Evolutionary conservation across 1,140 invertebrate genomes (phyloP), one percentile per base, ranked within the genome.

Genomic region (Hyles euphorbiae): DNA sequence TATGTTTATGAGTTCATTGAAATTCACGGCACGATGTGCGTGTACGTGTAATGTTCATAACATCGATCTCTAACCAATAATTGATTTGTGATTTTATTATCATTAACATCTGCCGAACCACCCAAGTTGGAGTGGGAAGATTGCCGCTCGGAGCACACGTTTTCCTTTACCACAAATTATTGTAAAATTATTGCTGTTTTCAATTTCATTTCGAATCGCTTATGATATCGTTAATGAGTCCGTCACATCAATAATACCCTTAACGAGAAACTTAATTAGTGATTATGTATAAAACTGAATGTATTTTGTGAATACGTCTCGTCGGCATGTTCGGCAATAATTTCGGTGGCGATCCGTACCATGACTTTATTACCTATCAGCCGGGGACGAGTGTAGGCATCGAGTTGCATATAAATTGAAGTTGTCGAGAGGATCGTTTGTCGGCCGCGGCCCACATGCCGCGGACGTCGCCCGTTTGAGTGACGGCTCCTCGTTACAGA

Each of bases 401-500:
- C 63, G 63, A 65, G 70, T 72, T 78, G 72, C 70, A 77, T 72
- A 74, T 78, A 80, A 78, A 79, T 84, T 74, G 72, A 72, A 76
- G 61, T 75, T 72, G 78, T 80, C 79, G 76, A 74, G 71, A 60
- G 70, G 64, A 67, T 68, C 50, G 66, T 48, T 11, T 34, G 55
- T 11, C 55, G 61, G 45, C 52, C 45, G 58, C 61, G 61, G 56
- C 61, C 34, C 32, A n/a, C 50, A 52, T 33, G 65, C 65, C 67
- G 67, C 66, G 65, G 58, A 58, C 65, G 67, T 22, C 60, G 53
- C 47, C 49, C 65, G 67, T 64, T 60, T 75, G 76, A 75, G 59
- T 74, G 78, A 84, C 78, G 65, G 77, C 69, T 72, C 54, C 76
- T 83, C 75, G 81, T 82, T 84, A 84, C 71, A 44, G 63, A 77